Base-by-base conservation (phyloP, 2,113 vertebrate genomes). In the Mobula hypostoma region DNA sequence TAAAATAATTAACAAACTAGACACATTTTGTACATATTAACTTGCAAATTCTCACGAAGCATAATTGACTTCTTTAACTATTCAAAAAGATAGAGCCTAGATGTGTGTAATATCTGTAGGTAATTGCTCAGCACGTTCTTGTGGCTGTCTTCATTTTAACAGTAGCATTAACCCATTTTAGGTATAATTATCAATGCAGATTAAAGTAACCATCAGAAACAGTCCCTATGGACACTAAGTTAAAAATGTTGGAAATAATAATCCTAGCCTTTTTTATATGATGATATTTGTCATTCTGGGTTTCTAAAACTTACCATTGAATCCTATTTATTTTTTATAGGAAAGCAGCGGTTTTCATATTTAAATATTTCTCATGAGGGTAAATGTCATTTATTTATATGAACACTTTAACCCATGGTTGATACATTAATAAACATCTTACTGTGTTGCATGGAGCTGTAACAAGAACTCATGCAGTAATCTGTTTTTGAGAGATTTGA, bases 381-480 rank as follows among this genome's bases (percentile, higher is more conserved):
- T 93, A 56, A 48, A 74, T 74, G 27, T 74, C 90, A 93, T 36
- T 11, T 74, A 48, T 74, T 93, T 72, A 93, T 93, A 56, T 12
- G 4, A 74, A 27, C 36, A 56, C 70, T 93, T 93, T 36, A 56
- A 56, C 7, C 90, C 36, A 48, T 72, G 17, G 90, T 92, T 40
- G 36, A 74, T 15, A 29, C 36, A 40, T 93, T 74, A 93, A 93
- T 87, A 87, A 85, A 87, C 48, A 27, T 93, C 12, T 74, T 74
- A 15, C 91, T 93, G 68, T 24, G 12, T 40, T 74, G 68, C n/a
- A 27, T 66, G 40, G 90, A 72, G 90, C 66, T 58, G 56, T 19
- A 48, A 87, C 82, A 58, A 85, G 40, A 83, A 83, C 14, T 27
- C 63, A 32, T 21, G 68, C n/a, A 91, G 61, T n/a, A 29, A 11